Percentiles rank a stretch among this genome's conserved stretches.
These are phyloP conservation scores for Hippopotamus amphibius DNA, from an alignment of 2,113 vertebrate genomes.

Conservation along the genomic window DNA sequence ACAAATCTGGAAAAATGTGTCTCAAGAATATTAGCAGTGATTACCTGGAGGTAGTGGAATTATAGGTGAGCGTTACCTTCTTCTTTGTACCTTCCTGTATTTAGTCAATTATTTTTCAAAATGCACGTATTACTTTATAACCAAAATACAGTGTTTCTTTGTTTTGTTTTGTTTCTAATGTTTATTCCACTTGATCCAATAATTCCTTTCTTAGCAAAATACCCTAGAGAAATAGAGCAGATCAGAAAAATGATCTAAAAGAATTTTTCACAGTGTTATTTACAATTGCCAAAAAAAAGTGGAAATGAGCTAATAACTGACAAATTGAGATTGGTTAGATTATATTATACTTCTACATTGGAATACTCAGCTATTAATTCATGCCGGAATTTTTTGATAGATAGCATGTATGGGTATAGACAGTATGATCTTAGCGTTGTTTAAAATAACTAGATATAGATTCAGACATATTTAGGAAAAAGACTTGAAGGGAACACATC, in stretches of 20 bases:
- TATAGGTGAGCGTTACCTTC: not conserved
- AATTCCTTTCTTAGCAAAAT: conserved; percentile 22
- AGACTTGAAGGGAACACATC: not conserved
- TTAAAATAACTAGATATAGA: not conserved
- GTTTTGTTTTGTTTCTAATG: not conserved
- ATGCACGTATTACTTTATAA: not conserved
- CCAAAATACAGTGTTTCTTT: not conserved
- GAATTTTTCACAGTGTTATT: not conserved
- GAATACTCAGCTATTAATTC: not conserved
- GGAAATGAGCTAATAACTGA: not conserved
- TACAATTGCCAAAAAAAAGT: not conserved
- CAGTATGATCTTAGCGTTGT: not conserved
- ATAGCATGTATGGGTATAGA: not conserved
- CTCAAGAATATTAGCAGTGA: not conserved
- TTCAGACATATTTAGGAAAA: not conserved
- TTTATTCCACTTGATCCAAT: not conserved
- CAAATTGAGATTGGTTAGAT: not conserved
- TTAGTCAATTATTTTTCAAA: conserved; percentile 28
- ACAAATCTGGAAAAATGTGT: not conserved
- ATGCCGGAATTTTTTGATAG: not conserved
- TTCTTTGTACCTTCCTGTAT: not conserved
- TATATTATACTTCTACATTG: not conserved
- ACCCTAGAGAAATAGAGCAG: not conserved
- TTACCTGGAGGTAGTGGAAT: not conserved
- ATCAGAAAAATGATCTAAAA: not conserved